Evolutionary conservation across 1,140 invertebrate species (phyloP), one percentile per base, ranked within the genome.

Genomic region (Battus philenor): DNA sequence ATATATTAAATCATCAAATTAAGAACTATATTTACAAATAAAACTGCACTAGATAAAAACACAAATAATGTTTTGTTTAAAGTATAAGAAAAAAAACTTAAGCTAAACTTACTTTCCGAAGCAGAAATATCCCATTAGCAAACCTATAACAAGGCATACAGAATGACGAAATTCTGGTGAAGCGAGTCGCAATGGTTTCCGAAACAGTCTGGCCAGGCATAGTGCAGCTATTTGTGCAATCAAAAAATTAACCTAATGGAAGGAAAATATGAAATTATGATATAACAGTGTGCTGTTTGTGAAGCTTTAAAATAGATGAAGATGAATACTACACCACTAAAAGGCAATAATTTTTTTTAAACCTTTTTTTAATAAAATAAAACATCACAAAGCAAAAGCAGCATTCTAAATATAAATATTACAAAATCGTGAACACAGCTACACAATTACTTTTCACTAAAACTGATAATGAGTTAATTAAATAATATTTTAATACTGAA

Each of bases 81-180:
- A 20, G 6, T 20, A 20, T 3, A 20, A 20, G 2, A 3, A 20
- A 20, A 20, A 20, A 20, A 3, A 3, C 18, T 20, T 55, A 50
- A 41, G 43, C 41, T 51, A 39, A 63, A 88, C 90, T 91, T 90
- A 93, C 90, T 90, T 91, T 85, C 95, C 95, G 87, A 95, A 96
- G 83, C 94, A 95, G 83, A 96, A 96, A 86, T 93, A 95, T 50
- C 93, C 93, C 66, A 95, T 90, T 45, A 89, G 72, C 59, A 96
- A 85, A 34, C 95, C 95, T 70, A 93, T 86, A 31, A 91, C 68
- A 22, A 95, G 88, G 47, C 93, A 93, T 67, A 93, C 92, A 39
- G 87, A 87, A 86, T 95, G 93, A 61, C 94, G 89, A 47, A 90
- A 88, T 30, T 88, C 89, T 50, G 91, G 86, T 36, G 90, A 89